Evolutionary conservation across 2,113 vertebrate genomes (phyloP).

Genomic region (Dipodomys spectabilis): DNA sequence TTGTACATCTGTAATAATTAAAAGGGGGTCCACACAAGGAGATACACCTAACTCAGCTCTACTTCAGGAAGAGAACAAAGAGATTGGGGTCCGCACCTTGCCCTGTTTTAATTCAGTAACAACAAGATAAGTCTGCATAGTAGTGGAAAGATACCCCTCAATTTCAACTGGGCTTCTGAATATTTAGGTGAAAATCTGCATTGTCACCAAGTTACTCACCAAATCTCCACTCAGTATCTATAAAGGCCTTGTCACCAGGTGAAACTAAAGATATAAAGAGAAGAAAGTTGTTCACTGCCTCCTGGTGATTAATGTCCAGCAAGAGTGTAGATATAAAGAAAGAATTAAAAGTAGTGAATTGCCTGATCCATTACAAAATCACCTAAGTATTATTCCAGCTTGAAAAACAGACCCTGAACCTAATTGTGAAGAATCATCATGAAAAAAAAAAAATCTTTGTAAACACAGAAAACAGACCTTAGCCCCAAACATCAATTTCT

Average conservation of each 20-base stretch:
- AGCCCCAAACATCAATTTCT: not conserved
- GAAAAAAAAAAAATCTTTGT: not conserved
- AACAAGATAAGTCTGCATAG: not conserved
- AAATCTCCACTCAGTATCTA: slow-evolving; percentile 14
- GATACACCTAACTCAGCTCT: not conserved
- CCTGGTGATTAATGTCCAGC: not conserved
- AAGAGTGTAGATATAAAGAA: not conserved
- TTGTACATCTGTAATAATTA: not conserved
- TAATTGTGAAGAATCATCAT: not conserved
- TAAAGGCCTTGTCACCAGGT: not conserved
- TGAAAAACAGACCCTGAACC: not conserved
- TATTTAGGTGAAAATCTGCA: slow-evolving; percentile 38
- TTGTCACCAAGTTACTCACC: not conserved
- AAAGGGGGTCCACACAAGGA: not conserved
- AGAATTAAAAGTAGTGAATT: not conserved
- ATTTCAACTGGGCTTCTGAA: slow-evolving; percentile 1
- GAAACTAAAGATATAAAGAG: not conserved
- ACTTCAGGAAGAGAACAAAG: not conserved
- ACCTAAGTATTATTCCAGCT: not conserved
- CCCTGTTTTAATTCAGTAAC: slow-evolving; percentile 25
- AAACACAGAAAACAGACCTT: not conserved
- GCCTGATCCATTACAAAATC: not conserved
- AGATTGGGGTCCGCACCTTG: not conserved
- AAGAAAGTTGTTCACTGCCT: not conserved
- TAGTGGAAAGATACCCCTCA: not conserved